phyloP scores from a whole-genome alignment of 1,140 invertebrate species.

The Ips typographus region DNA sequence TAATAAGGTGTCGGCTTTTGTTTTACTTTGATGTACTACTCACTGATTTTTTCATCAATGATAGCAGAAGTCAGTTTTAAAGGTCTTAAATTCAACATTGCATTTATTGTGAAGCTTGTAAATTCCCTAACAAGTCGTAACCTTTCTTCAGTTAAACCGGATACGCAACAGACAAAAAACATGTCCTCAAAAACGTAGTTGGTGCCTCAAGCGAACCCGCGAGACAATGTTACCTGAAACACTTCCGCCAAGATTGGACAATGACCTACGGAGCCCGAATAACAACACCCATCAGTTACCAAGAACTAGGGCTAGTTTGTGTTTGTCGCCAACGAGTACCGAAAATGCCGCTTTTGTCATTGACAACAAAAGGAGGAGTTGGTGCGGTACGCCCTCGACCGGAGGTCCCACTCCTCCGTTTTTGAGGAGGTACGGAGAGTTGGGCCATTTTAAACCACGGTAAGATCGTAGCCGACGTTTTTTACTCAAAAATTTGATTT shows the following conservation, averaged over 20 bases:
- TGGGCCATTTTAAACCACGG: conserved; percentile 50
- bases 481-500: not conserved
- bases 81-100: conserved; percentile 5
- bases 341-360: conserved; percentile 34
- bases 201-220: not conserved
- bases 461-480: conserved; percentile 31
- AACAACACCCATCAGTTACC: conserved; percentile 45
- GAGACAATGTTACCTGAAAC: conserved; percentile 46
- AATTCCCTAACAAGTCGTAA: not conserved
- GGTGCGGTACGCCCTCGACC: conserved; percentile 47
- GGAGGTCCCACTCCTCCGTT: conserved; percentile 30
- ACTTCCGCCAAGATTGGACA: conserved; percentile 41
- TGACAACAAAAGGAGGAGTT: conserved; percentile 47
- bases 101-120: not conserved
- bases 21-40: no score
- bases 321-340: conserved; percentile 44
- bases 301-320: conserved; percentile 47
- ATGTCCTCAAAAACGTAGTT: no score
- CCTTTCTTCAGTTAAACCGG: no score
- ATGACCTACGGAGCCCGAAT: conserved; percentile 48
- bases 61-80: no score
- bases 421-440: conserved; percentile 47
- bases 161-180: no score
- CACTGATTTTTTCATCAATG: no score
- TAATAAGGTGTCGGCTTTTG: no score